Base-by-base conservation (phyloP, 2,888 invertebrate genomes). In the Coenonympha arcania region DNA sequence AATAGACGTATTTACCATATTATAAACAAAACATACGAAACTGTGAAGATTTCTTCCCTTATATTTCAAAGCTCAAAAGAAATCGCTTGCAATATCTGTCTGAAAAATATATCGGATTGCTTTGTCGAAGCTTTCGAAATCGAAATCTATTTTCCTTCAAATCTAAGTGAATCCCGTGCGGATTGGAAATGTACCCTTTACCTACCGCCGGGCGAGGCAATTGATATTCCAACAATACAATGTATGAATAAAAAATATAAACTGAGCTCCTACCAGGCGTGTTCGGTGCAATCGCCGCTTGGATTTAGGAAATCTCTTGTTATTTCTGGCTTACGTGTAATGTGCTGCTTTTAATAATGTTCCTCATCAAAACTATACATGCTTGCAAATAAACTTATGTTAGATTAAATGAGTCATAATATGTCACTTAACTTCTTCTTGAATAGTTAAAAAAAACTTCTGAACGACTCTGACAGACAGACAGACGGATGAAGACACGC, bases 101-200 rank as follows among this genome's bases (percentile, higher is more conserved):
- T 86, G 85, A 85, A 86, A 86, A 85, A 86, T 86, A 86, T 86
- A 85, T 86, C 86, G 85, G 85, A 86, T 85, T 85, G 85, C 86
- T 85, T 86, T 86, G 86, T 86, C 85, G 85, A 83, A 84, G 86
- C 85, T 84, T 84, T 84, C 77, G 77, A 84, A 85, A 85, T 85
- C 86, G 84, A 86, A 85, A 86, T 86, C 85, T 86, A 86, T 86
- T 85, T 86, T 86, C 86, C 86, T 85, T 86, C 86, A 85, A 86
- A 86, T 85, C 86, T 86, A 86, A 86, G 86, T 84, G 86, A 86
- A 86, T 86, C 86, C 86, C 86, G 83, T 79, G 86, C 81, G 86
- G 85, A 85, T 86, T 85, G 86, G 82, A 84, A 85, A 81, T 80
- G 83, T 86, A 86, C 85, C 85, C 86, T 86, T 86, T 86, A 84